Evolutionary conservation across 1,140 invertebrate genomes (phyloP), one percentile per base, ranked within the genome.

Genomic region (Cylas formicarius): DNA sequence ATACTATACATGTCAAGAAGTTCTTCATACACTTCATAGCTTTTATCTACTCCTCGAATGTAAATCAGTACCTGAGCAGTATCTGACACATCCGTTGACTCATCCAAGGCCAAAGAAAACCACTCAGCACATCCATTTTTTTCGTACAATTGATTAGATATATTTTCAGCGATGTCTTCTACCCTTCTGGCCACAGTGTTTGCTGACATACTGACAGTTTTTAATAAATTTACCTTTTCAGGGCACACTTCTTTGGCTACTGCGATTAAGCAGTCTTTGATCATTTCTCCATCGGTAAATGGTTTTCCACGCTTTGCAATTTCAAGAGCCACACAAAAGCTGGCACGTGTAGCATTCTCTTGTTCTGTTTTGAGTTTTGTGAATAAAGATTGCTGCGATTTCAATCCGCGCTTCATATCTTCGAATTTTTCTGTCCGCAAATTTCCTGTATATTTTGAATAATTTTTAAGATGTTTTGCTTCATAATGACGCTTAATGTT

Each of bases 21-120:
- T 55, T 62, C 60, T 56, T 66, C 60, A 52, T 40, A 57, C 37
- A 55, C 41, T 32, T 60, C 37, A 51, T 61, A 62, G 38, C 49
- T 28, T 20, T 50, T 20, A 52, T 62, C 34, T 34, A 61, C 47
- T 16, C 56, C 61, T 34, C 53, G 47, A 35, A 61, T 49, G 44
- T 61, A 66, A 37, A 63, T 46, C 18, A 47, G 21, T 23, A 48
- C 31, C 27, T 56, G 48, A 48, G 54, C 48, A 28, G 48, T 52
- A 48, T 62, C 58, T 40, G 44, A 50, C 38, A 62, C 45, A 48
- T 66, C 59, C 24, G 50, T 63, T 26, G 45, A 53, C 52, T 65
- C 59, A 56, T 64, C 60, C 40, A 60, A 49, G 36, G 57, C 58
- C 22, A 63, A 20, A 44, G 58, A 54, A 55, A 50, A 63, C 26